Conservation (phyloP, 1,140 invertebrate genomes). For the Achatina immaculata region DNA sequence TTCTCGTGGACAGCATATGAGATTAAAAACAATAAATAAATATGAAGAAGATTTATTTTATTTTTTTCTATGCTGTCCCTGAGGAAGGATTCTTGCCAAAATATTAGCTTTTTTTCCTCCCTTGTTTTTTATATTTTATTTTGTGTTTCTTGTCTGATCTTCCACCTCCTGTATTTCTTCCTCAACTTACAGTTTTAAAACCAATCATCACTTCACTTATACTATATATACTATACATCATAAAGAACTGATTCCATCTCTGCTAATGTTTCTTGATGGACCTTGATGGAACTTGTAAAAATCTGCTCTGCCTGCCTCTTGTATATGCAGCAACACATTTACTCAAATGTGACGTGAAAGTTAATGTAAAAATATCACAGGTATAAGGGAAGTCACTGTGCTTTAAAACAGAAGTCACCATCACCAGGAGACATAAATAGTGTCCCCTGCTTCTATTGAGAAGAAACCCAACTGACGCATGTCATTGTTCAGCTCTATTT, state of each 20-base stretch:
- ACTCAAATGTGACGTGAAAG: background rate
- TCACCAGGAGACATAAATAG: conserved; percentile 80
- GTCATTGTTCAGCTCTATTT: conserved; percentile 84
- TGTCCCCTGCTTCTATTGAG: conserved; percentile 87
- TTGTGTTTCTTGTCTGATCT: too few species aligned
- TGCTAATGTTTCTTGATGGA: background rate
- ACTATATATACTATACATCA: background rate
- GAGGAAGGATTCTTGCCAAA: too few species aligned
- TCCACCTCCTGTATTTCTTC: too few species aligned
- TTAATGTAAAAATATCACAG: conserved; percentile 19
- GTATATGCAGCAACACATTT: background rate
- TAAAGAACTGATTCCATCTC: background rate
- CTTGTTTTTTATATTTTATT: too few species aligned
- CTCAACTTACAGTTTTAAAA: too few species aligned
- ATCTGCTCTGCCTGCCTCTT: too few species aligned
- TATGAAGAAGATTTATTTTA: too few species aligned
- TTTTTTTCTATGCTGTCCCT: too few species aligned
- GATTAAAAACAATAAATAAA: too few species aligned
- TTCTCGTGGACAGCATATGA: too few species aligned
- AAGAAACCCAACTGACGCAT: conserved; percentile 86
- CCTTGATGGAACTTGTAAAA: background rate
- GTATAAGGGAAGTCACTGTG: background rate
- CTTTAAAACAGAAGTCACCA: background rate
- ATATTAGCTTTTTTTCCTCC: too few species aligned
- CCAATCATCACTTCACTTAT: background rate